phyloP scores from a whole-genome alignment of 1,140 invertebrate genomes.

The Caenorhabditis inopinata region DNA sequence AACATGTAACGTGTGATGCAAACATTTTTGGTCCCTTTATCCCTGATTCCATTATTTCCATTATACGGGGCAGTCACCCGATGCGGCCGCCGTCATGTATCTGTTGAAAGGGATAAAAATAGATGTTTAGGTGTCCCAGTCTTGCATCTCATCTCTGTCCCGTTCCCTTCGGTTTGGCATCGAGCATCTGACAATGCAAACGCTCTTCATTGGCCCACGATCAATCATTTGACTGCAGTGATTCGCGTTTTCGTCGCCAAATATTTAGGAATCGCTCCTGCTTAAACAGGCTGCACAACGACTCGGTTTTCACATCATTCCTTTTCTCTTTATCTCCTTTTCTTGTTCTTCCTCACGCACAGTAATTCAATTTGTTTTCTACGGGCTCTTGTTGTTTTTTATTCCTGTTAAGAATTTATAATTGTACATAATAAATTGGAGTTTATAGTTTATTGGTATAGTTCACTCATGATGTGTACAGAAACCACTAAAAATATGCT shows the following conservation, averaged over 20 bases:
- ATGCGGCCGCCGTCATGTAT: background rate
- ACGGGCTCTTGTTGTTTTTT: background rate
- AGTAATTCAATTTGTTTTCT: background rate
- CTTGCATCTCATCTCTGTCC: conserved; percentile 60
- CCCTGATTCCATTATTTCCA: too few relatives aligned
- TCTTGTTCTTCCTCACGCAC: background rate
- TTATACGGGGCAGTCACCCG: too few relatives aligned
- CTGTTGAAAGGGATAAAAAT: too few relatives aligned
- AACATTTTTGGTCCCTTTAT: too few relatives aligned
- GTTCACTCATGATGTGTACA: too few relatives aligned
- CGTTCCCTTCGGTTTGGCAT: conserved; percentile 62
- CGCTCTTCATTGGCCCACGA: conserved; percentile 57
- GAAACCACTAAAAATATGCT: too few relatives aligned
- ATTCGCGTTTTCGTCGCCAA: conserved; percentile 59
- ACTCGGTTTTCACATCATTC: background rate
- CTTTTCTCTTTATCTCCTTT: background rate
- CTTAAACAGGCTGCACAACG: background rate
- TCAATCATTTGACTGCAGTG: conserved; percentile 58
- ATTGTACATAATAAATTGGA: background rate
- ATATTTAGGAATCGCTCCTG: conserved; percentile 47
- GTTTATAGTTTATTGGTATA: background rate
- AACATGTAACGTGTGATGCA: too few relatives aligned
- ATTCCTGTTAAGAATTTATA: background rate
- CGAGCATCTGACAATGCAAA: conserved; percentile 57
- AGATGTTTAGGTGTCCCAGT: conserved; percentile 59